Percentiles rank a stretch among this genome's conserved stretches.
phyloP scores from a whole-genome alignment of 1,140 invertebrate species.

The Trachymyrmex cornetzi region DNA sequence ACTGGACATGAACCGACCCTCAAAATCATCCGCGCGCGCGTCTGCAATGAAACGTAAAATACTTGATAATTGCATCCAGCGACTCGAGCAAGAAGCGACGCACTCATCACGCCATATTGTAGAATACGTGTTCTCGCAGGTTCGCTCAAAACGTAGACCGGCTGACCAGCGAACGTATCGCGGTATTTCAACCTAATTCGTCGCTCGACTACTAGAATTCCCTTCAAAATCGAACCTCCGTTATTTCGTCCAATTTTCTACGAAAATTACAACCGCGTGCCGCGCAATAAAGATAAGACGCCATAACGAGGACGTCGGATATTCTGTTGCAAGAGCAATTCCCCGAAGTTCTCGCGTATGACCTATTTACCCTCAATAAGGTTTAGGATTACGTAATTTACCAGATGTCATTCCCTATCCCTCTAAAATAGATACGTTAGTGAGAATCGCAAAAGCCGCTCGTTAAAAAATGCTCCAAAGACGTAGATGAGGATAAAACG shows the following conservation, averaged over 20 bases:
- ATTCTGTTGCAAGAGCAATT: not conserved
- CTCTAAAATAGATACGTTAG: conserved; percentile 27
- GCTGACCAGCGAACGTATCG: not conserved
- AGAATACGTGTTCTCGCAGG: conserved; percentile 19
- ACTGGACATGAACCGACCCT: not conserved
- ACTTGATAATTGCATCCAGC: conserved; percentile 13
- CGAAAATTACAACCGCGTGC: not conserved
- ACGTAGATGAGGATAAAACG: conserved; percentile 49
- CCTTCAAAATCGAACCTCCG: not conserved
- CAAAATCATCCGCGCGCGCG: conserved; percentile 67
- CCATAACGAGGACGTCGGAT: not conserved
- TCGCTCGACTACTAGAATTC: not conserved
- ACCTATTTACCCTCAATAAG: conserved; percentile 13
- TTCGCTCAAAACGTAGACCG: not conserved
- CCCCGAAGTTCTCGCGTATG: conserved; percentile 27
- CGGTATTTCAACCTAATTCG: not conserved
- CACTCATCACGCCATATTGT: conserved; percentile 73
- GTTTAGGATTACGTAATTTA: conserved; percentile 43
- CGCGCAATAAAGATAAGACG: not conserved
- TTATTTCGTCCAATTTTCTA: not conserved
- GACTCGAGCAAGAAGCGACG: conserved; percentile 1
- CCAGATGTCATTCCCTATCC: conserved; percentile 25
- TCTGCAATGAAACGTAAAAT: conserved; percentile 80
- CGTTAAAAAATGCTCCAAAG: conserved; percentile 67
- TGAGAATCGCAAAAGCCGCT: conserved; percentile 27